A percentile compares a stretch with the other conserved stretches of the same genome.
phyloP scores from a whole-genome alignment of 2,113 vertebrate genomes.

The Grammomys surdaster region DNA sequence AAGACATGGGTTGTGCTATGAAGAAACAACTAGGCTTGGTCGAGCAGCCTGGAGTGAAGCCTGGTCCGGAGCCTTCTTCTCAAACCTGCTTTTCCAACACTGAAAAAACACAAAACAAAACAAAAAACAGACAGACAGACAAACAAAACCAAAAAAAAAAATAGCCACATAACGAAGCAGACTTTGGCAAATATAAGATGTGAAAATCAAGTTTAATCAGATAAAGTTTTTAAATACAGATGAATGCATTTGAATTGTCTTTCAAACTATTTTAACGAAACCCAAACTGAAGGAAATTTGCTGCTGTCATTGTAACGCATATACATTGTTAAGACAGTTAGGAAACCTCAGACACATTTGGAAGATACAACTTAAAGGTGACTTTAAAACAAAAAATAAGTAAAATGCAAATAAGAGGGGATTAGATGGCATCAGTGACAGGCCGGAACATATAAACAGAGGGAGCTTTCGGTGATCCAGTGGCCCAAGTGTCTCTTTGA shows the following conservation, averaged over 20 bases:
- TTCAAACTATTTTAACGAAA: slow-evolving; percentile 77
- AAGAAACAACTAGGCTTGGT: background rate
- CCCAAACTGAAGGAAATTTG: slow-evolving; percentile 73
- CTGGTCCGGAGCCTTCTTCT: background rate
- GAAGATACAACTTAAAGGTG: slow-evolving; percentile 80
- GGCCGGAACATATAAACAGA: slow-evolving; percentile 83
- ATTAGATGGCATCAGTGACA: slow-evolving; percentile 84
- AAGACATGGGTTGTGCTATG: background rate
- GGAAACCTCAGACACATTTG: slow-evolving; percentile 83
- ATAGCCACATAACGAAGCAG: background rate
- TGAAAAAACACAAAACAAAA: background rate
- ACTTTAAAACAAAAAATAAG: slow-evolving; percentile 79
- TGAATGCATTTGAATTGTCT: slow-evolving; percentile 81
- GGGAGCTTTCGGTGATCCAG: slow-evolving; percentile 58
- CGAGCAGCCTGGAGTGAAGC: background rate
- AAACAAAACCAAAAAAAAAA: background rate
- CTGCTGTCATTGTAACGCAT: slow-evolving; percentile 73
- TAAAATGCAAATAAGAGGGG: slow-evolving; percentile 81
- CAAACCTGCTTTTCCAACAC: background rate
- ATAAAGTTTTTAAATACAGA: slow-evolving; percentile 73
- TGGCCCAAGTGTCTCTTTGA: slow-evolving; percentile 74
- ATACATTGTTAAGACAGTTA: slow-evolving; percentile 74
- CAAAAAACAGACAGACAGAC: background rate
- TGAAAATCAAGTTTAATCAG: slow-evolving; percentile 66
- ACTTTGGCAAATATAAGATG: slow-evolving; percentile 36